These are phyloP conservation scores for Onychostruthus taczanowskii DNA, from an alignment of 2,113 vertebrate genomes.

Conservation along the genomic window DNA sequence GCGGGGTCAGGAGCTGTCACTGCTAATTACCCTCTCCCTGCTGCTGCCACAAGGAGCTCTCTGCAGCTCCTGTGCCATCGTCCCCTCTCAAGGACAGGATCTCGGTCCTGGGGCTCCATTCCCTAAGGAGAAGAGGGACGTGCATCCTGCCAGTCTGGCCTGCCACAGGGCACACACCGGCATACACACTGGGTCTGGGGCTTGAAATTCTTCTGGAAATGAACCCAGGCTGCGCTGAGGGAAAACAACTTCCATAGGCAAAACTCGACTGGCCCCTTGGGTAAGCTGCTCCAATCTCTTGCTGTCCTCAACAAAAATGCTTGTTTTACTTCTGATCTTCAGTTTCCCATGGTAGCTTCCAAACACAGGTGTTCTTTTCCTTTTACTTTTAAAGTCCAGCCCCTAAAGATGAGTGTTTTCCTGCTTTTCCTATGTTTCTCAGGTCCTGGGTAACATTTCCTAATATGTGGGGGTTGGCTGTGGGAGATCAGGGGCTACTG, in stretches of 20 bases:
- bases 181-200: rapidly evolving
- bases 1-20: neutral
- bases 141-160: neutral
- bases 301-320: neutral
- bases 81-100: neutral
- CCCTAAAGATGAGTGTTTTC: neutral
- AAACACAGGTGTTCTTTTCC: neutral
- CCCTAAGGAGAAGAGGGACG: neutral
- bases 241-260: neutral
- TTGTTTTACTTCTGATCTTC: neutral
- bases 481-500: neutral
- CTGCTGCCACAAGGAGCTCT: neutral
- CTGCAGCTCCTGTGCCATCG: neutral
- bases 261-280: rapidly evolving
- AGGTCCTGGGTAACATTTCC: neutral
- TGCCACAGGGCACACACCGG: rapidly evolving
- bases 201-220: neutral
- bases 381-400: neutral
- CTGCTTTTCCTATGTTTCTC: neutral
- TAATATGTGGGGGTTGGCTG: neutral
- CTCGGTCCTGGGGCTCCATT: neutral
- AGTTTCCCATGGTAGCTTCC: neutral
- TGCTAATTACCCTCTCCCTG: neutral
- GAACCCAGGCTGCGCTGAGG: neutral
- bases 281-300: neutral